Percentiles rank a stretch among this genome's conserved stretches.
phyloP scores from a whole-genome alignment of 2,113 vertebrate genomes.

The Tragelaphus strepsiceros region DNA sequence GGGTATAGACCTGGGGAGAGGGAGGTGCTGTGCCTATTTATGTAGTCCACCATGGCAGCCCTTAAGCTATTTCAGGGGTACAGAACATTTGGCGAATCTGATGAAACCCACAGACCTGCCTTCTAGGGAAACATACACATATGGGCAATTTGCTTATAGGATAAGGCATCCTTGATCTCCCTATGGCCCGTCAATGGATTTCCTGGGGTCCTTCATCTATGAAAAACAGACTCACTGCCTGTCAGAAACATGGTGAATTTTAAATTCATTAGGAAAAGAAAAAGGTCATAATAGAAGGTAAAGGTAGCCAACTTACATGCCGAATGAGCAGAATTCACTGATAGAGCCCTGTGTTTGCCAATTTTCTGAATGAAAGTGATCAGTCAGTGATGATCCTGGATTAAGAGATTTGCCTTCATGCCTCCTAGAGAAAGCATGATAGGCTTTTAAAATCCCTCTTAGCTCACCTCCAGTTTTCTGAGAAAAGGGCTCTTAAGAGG shows the following conservation, averaged over 20 bases:
- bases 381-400: neutral
- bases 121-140: neutral
- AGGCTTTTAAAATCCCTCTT: slow-evolving; percentile 31
- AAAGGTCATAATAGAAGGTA: neutral
- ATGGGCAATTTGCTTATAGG: neutral
- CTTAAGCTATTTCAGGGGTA: neutral
- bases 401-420: slow-evolving; percentile 25
- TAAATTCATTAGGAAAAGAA: neutral
- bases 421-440: slow-evolving; percentile 7
- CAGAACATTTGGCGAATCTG: neutral
- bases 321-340: neutral
- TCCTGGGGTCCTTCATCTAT: neutral
- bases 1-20: accelerated
- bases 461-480: neutral
- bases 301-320: neutral
- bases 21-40: neutral
- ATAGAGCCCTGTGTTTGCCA: neutral
- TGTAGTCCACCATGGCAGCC: neutral
- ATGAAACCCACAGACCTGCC: neutral
- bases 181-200: neutral
- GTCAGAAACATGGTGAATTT: neutral
- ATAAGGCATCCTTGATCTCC: neutral
- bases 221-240: neutral
- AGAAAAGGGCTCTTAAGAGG: neutral
- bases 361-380: slow-evolving; percentile 45